Evolutionary conservation across 2,113 vertebrate species (phyloP).

Genomic region (Sarotherodon lohbergeri): DNA sequence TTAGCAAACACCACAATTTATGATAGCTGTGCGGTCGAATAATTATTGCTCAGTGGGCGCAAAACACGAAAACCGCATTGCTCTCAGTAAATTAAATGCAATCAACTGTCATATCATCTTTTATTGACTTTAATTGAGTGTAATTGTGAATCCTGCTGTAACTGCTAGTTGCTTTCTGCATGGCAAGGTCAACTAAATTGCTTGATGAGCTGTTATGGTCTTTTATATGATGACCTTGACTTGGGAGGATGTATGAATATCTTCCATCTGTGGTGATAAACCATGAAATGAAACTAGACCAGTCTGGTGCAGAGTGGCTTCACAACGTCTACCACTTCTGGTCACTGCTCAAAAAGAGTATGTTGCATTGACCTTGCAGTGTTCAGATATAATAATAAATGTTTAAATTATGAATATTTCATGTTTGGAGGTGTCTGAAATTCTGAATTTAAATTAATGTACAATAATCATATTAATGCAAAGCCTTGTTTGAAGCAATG

Average conservation of each 20-base stretch:
- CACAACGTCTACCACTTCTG: background rate
- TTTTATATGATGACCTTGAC: conserved; percentile 60
- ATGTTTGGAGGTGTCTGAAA: background rate
- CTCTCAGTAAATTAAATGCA: conserved; percentile 59
- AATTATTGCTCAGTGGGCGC: conserved; percentile 46
- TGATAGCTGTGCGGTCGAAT: conserved; percentile 35
- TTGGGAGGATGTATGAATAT: conserved; percentile 8
- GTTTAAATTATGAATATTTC: background rate
- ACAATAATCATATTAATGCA: background rate
- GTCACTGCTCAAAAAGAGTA: background rate
- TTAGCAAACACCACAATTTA: conserved; percentile 25
- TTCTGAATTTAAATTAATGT: background rate
- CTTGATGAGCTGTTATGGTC: conserved; percentile 61
- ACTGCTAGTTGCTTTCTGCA: conserved; percentile 58
- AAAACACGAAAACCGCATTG: conserved; percentile 43
- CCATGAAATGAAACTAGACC: conserved; percentile 35
- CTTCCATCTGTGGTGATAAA: conserved; percentile 33
- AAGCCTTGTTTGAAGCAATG: background rate
- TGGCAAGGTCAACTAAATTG: conserved; percentile 60
- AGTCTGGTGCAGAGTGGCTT: background rate
- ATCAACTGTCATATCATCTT: conserved; percentile 63
- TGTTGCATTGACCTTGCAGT: background rate
- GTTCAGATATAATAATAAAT: background rate
- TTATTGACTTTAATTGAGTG: conserved; percentile 68
- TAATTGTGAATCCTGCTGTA: conserved; percentile 61